Evolutionary conservation across 2,113 vertebrate genomes (phyloP).

Genomic region (Paratilapia polleni): DNA sequence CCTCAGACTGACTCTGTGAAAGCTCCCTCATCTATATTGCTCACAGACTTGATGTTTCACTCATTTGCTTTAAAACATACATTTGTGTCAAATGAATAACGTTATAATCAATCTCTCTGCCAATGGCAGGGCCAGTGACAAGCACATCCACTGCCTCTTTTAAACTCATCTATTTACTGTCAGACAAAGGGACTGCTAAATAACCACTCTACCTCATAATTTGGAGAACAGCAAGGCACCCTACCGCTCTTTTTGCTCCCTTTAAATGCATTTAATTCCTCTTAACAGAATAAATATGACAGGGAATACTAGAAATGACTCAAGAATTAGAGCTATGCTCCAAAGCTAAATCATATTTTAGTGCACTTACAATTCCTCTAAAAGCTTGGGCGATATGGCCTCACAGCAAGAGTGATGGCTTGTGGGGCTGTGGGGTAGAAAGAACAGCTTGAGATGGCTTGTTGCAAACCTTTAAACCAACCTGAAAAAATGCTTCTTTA

Average conservation of each 20-base stretch:
- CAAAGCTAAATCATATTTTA: conserved; percentile 66
- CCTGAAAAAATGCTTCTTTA: conserved; percentile 43
- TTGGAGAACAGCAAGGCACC: conserved; percentile 72
- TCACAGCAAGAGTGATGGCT: conserved; percentile 38
- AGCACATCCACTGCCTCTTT: conserved; percentile 52
- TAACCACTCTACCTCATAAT: conserved; percentile 70
- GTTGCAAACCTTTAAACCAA: conserved; percentile 62
- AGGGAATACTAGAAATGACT: conserved; percentile 47
- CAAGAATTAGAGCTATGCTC: conserved; percentile 53
- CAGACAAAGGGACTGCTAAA: conserved; percentile 74
- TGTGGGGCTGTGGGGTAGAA: conserved; percentile 27
- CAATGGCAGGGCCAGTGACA: conserved; percentile 68
- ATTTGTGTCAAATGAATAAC: conserved; percentile 68
- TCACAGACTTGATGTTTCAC: conserved; percentile 53
- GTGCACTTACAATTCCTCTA: conserved; percentile 69
- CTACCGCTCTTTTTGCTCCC: conserved; percentile 63
- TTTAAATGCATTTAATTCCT: conserved; percentile 72
- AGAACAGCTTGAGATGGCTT: conserved; percentile 60
- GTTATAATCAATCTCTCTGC: conserved; percentile 67
- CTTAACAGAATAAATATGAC: conserved; percentile 63
- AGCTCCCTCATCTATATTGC: conserved; percentile 60
- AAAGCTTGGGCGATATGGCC: conserved; percentile 55
- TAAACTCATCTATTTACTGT: conserved; percentile 57
- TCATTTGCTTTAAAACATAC: conserved; percentile 67
- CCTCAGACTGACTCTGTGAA: conserved; percentile 26